Conservation (phyloP, 2,888 invertebrate genomes). For the Andricus curvator region DNA sequence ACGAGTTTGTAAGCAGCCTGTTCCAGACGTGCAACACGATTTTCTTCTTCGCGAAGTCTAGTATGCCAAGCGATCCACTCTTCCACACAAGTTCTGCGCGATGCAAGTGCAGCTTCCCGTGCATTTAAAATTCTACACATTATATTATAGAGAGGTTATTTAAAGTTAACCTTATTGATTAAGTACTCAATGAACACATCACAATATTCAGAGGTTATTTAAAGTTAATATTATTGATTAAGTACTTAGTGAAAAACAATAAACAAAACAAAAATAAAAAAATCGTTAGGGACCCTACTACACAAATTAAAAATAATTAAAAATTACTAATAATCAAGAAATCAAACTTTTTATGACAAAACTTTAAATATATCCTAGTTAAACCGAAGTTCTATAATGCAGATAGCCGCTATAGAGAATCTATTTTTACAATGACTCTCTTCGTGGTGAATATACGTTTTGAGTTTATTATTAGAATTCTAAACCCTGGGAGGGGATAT, state of each 20-base stretch:
- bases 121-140: conserved; percentile 73
- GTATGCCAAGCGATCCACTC: conserved; percentile 77
- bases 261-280: too few species aligned
- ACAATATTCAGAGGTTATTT: background rate
- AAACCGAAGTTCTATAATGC: conserved; percentile 58
- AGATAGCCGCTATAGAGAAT: conserved; percentile 61
- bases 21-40: conserved; percentile 75
- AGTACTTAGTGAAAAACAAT: background rate
- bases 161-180: background rate
- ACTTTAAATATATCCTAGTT: conserved; percentile 43
- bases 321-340: background rate
- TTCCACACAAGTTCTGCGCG: conserved; percentile 75
- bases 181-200: background rate
- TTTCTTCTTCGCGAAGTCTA: conserved; percentile 73
- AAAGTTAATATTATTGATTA: background rate
- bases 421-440: conserved; percentile 73
- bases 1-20: conserved; percentile 74
- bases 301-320: background rate
- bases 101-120: conserved; percentile 74
- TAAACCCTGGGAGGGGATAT: conserved; percentile 44
- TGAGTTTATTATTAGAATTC: conserved; percentile 71
- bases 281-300: background rate
- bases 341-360: conserved; percentile 38
- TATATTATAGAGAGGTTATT: conserved; percentile 5
- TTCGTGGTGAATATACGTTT: conserved; percentile 64